phyloP scores from a whole-genome alignment of 2,888 invertebrate species.

The Chaitophorus viminalis region DNA sequence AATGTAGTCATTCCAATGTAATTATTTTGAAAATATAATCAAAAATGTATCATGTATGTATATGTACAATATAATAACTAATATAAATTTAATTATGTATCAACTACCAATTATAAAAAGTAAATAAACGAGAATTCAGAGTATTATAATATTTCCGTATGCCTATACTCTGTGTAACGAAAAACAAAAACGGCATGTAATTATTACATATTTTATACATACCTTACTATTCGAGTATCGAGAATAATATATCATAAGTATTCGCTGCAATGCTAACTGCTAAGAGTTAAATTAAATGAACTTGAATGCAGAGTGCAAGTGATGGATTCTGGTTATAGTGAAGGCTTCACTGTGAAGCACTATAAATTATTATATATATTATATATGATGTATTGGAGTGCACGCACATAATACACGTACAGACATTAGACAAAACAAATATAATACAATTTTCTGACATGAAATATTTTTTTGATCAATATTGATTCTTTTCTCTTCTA shows the following conservation, averaged over 20 bases:
- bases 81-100: too few species aligned
- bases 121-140: background rate
- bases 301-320: background rate
- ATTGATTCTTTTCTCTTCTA: background rate
- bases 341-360: too few species aligned
- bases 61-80: too few species aligned
- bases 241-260: too few species aligned
- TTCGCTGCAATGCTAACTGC: background rate
- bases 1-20: background rate
- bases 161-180: background rate
- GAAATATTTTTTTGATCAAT: background rate
- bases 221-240: too few species aligned
- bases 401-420: too few species aligned
- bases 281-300: background rate
- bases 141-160: background rate
- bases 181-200: background rate
- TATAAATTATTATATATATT: too few species aligned
- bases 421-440: background rate
- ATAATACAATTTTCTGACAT: background rate
- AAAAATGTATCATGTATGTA: too few species aligned
- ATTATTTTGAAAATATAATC: too few species aligned
- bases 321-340: background rate
- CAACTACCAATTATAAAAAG: conserved; percentile 10
- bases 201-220: too few species aligned
- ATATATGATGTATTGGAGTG: background rate